Evolutionary conservation across 2,888 invertebrate genomes (phyloP).

Genomic region (Lymantria monacha): DNA sequence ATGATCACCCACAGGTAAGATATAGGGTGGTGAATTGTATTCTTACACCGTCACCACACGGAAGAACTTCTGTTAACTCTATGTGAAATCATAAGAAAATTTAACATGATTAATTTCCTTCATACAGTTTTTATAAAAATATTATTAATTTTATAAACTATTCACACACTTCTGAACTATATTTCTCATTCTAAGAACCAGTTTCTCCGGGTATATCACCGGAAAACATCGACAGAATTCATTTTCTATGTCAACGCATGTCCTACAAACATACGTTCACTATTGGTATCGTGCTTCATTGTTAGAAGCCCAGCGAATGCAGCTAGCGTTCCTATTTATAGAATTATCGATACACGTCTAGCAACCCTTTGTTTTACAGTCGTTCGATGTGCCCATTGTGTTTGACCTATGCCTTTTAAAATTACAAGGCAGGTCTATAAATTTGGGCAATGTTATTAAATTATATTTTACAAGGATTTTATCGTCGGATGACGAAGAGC

Average conservation of each 20-base stretch:
- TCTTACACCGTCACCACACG: too few relatives aligned
- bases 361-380: constrained; percentile 38
- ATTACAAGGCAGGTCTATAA: not conserved
- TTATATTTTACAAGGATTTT: too few relatives aligned
- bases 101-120: too few relatives aligned
- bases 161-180: not conserved
- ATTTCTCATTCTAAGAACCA: not conserved
- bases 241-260: constrained; percentile 27
- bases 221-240: constrained; percentile 6
- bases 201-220: not conserved
- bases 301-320: constrained; percentile 54
- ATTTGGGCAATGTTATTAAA: too few relatives aligned
- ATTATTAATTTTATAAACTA: too few relatives aligned
- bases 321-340: constrained; percentile 43
- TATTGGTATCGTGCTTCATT: constrained; percentile 33
- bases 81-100: too few relatives aligned
- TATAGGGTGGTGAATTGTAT: too few relatives aligned
- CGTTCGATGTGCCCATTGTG: constrained; percentile 14
- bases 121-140: too few relatives aligned
- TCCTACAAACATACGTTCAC: constrained; percentile 23
- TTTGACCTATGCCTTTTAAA: constrained; percentile 9
- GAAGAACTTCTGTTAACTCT: too few relatives aligned
- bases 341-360: constrained; percentile 38
- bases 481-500: too few relatives aligned
- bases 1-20: too few relatives aligned